Conservation (phyloP, 2,797 vertebrate species). For the Numenius phaeopus region DNA sequence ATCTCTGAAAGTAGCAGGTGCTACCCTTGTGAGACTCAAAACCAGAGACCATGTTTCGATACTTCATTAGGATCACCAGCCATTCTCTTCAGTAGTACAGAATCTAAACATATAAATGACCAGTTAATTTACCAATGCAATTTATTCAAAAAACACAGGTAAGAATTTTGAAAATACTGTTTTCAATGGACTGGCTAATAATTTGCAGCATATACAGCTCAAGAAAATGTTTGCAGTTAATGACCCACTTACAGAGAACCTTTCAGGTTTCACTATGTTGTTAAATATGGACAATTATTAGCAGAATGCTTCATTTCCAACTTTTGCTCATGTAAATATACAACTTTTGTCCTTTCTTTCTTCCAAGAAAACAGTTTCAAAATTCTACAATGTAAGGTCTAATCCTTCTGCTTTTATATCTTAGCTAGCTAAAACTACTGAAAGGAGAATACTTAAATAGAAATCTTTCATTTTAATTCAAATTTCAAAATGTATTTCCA, state of each 20-base stretch:
- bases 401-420: background rate
- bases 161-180: conserved; percentile 17
- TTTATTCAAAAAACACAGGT: background rate
- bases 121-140: background rate
- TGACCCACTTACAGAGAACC: background rate
- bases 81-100: background rate
- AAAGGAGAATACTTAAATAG: background rate
- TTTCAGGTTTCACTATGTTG: background rate
- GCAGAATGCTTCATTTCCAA: background rate
- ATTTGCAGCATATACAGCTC: background rate
- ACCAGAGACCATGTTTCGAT: background rate
- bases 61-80: background rate
- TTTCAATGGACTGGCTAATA: background rate
- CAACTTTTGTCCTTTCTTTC: background rate
- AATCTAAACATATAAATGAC: background rate
- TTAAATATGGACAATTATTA: background rate
- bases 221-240: background rate
- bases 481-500: background rate
- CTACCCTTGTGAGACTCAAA: conserved; percentile 56
- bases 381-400: background rate
- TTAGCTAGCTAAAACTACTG: background rate
- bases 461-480: background rate
- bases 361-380: background rate
- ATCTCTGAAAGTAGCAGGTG: conserved; percentile 33
- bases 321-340: background rate